These are phyloP conservation scores for Pseudomyrmex sp. DNA, from an alignment of 1,140 invertebrate genomes.

Conservation along the genomic window DNA sequence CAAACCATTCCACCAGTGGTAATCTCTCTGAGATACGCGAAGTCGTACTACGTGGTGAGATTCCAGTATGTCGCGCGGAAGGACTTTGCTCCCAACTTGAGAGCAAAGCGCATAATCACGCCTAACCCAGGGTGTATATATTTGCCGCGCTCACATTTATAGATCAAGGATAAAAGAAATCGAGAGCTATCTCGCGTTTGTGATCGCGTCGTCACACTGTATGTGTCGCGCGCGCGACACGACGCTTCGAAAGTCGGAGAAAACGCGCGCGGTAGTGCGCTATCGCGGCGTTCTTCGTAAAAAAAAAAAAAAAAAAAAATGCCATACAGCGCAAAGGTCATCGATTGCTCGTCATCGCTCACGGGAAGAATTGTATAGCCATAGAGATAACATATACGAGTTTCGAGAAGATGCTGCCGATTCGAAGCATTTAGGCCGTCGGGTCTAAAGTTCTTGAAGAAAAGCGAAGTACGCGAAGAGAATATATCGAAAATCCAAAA, in stretches of 20 bases:
- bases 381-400: too few relatives aligned
- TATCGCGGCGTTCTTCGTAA: background rate
- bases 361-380: background rate
- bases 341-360: constrained; percentile 9
- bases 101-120: background rate
- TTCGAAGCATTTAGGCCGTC: too few relatives aligned
- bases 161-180: constrained; percentile 53
- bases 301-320: background rate
- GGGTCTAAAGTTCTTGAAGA: too few relatives aligned
- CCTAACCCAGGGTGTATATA: background rate
- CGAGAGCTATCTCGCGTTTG: constrained; percentile 33
- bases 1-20: too few relatives aligned
- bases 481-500: background rate
- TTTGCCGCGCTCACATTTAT: constrained; percentile 16
- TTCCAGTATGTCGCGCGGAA: background rate
- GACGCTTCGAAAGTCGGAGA: background rate
- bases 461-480: background rate
- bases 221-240: background rate
- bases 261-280: background rate
- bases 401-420: background rate
- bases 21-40: too few relatives aligned
- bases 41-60: background rate
- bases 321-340: constrained; percentile 9
- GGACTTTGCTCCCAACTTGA: constrained; percentile 27
- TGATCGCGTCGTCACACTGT: constrained; percentile 15